These are phyloP conservation scores for Kradibia gibbosae DNA, from an alignment of 1,140 invertebrate species.

Conservation along the genomic window DNA sequence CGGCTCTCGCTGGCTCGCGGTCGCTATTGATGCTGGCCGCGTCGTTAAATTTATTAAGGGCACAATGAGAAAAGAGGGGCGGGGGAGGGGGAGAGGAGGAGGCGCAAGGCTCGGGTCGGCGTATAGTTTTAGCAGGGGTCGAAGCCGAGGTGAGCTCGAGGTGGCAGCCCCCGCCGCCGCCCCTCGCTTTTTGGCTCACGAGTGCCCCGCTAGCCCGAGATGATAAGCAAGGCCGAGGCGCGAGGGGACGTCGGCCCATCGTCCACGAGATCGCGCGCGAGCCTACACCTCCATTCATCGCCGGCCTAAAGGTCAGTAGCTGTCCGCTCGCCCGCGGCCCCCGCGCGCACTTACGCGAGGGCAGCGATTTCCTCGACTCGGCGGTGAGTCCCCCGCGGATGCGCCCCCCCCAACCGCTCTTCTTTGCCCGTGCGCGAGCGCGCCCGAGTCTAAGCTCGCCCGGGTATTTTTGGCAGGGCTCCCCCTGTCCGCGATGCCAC, in stretches of 20 bases:
- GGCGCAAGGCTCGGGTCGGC: not conserved
- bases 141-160: no score
- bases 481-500: no score
- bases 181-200: not conserved
- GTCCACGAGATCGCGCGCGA: not conserved
- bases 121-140: no score
- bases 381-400: no score
- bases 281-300: conserved; percentile 24
- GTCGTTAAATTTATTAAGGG: not conserved
- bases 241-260: not conserved
- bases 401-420: no score
- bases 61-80: no score
- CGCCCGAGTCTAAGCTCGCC: no score
- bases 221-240: not conserved
- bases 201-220: no score
- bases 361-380: no score
- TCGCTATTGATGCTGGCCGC: not conserved
- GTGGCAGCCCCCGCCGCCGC: no score
- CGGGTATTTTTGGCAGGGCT: no score
- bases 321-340: conserved; percentile 50
- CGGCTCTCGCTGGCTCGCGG: not conserved
- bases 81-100: not conserved
- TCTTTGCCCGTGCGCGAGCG: no score
- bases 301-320: conserved; percentile 58
- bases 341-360: conserved; percentile 30